These are phyloP conservation scores for Alectoris magna DNA, from an alignment of 2,797 vertebrate genomes.

Conservation along the genomic window DNA sequence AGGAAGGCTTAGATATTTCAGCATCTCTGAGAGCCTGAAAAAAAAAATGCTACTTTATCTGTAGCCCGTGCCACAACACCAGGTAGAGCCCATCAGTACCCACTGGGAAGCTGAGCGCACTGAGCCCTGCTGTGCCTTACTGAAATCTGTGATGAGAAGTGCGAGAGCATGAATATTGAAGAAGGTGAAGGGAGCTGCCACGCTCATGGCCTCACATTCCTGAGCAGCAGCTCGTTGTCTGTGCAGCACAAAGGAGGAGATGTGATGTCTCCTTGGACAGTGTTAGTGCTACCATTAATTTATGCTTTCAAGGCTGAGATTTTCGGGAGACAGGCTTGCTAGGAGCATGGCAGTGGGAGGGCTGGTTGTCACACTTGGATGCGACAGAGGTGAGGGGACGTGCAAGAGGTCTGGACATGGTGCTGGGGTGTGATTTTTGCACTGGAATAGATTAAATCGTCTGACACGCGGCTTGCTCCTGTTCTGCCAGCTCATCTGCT, in stretches of 20 bases:
- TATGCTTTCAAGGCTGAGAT: not conserved
- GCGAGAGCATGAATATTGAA: not conserved
- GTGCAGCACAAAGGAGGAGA: not conserved
- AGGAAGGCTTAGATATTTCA: not conserved
- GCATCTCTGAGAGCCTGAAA: not conserved
- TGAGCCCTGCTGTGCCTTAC: not conserved
- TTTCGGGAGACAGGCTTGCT: not conserved
- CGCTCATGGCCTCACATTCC: accelerated
- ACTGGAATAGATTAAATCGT: not conserved
- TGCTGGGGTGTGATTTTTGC: not conserved
- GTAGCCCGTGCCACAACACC: not conserved
- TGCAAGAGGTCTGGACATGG: accelerated
- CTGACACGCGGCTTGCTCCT: not conserved
- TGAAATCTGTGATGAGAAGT: not conserved
- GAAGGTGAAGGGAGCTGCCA: not conserved
- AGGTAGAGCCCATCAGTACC: not conserved
- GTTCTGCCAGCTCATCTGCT: not conserved
- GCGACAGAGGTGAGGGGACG: not conserved
- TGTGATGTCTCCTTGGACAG: conserved; percentile 15
- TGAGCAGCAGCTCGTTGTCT: conserved; percentile 27
- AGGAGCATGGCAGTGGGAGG: not conserved
- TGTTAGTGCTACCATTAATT: not conserved
- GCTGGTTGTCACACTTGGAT: not conserved
- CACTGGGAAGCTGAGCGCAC: not conserved
- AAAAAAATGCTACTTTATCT: not conserved